Percentiles rank a stretch among this genome's conserved stretches.
Conservation (phyloP, 1,140 invertebrate genomes). For the Heliconius congener region DNA sequence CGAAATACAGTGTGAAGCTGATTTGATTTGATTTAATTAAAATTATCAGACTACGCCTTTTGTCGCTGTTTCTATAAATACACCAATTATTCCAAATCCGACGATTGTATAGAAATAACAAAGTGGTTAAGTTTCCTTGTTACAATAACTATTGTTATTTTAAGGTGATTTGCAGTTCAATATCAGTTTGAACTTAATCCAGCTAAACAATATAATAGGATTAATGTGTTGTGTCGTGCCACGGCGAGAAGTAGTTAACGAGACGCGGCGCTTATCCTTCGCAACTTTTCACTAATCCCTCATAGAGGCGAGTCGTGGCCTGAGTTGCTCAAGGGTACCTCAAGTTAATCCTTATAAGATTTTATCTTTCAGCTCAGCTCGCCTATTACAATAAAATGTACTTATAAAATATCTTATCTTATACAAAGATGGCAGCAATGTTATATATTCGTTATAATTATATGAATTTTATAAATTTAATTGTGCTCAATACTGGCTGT, state of each 20-base stretch:
- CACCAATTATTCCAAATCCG: too few species aligned
- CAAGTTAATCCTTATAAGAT: conserved; percentile 27
- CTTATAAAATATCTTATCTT: neutral
- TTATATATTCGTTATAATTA: too few species aligned
- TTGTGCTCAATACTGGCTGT: too few species aligned
- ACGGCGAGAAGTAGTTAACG: conserved; percentile 34
- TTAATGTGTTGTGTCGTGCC: conserved; percentile 22
- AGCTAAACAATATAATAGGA: conserved; percentile 34
- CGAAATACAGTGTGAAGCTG: too few species aligned
- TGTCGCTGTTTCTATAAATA: neutral
- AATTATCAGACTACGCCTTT: too few species aligned
- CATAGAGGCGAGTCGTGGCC: conserved; percentile 24
- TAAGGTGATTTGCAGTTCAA: conserved; percentile 13
- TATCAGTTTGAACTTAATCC: conserved; percentile 15
- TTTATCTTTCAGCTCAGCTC: conserved; percentile 12
- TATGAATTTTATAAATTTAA: too few species aligned
- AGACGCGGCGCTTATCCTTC: conserved; percentile 33
- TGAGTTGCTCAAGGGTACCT: conserved; percentile 26
- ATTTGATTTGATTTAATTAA: too few species aligned
- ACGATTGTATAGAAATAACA: neutral
- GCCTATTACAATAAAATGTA: neutral
- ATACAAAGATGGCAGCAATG: too few species aligned
- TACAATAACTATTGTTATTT: neutral
- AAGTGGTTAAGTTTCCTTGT: neutral
- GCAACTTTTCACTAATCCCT: conserved; percentile 33